A percentile compares a stretch with the other conserved stretches of the same genome.
Conservation (phyloP, 2,797 vertebrate species). For the Psittacula echo region DNA sequence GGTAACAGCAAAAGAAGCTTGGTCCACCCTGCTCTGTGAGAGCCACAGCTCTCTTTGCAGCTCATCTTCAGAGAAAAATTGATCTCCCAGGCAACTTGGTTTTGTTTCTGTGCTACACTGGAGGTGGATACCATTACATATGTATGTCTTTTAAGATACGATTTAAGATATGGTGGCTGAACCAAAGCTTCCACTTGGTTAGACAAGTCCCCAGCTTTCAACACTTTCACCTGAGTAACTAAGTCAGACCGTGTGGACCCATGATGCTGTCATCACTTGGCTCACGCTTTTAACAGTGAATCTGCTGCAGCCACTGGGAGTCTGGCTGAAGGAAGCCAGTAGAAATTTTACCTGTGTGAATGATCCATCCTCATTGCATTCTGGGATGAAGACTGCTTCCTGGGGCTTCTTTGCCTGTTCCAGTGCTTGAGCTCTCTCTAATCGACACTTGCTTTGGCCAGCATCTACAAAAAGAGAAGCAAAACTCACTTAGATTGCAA, state of each 20-base stretch:
- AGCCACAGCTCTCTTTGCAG: not conserved
- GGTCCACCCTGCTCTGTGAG: not conserved
- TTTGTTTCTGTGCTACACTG: not conserved
- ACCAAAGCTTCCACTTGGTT: not conserved
- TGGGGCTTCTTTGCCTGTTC: constrained; percentile 92
- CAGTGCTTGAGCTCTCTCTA: constrained; percentile 90
- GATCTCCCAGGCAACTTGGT: not conserved
- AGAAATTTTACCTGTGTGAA: constrained; percentile 87
- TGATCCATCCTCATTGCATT: constrained; percentile 96
- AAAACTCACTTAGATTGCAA: not conserved
- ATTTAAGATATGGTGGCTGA: not conserved
- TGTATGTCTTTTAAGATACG: not conserved
- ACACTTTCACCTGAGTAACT: not conserved
- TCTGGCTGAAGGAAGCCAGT: not conserved
- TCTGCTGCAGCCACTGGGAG: not conserved
- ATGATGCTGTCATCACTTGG: not conserved
- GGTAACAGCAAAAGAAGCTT: not conserved
- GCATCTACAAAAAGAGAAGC: constrained; percentile 78
- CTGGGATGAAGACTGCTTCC: constrained; percentile 95
- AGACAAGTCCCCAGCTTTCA: not conserved
- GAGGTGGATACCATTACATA: not conserved
- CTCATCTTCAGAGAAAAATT: not conserved
- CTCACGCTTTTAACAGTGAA: not conserved
- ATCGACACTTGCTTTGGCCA: constrained; percentile 93
- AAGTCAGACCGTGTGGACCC: not conserved